These are phyloP conservation scores for Araneus ventricosus DNA, from an alignment of 1,140 invertebrate species.

Conservation along the genomic window DNA sequence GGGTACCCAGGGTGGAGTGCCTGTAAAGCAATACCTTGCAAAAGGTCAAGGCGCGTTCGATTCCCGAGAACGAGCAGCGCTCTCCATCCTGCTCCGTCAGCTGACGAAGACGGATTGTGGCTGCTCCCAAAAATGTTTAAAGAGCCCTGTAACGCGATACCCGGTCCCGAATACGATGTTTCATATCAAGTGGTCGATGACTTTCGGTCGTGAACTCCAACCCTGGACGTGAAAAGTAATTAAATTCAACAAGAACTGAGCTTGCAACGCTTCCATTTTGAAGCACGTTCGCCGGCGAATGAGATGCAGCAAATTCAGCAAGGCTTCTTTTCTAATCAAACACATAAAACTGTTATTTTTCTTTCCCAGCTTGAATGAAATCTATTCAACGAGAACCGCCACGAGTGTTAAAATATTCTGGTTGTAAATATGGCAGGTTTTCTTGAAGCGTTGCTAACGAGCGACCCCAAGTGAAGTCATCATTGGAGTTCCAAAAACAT, in stretches of 20 bases:
- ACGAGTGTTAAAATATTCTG: no score
- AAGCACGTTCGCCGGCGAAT: no score
- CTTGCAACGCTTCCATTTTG: background rate
- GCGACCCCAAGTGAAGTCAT: no score
- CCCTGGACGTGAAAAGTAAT: slow-evolving; percentile 15
- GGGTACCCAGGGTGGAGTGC: background rate
- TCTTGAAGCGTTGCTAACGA: no score
- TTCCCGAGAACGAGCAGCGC: background rate
- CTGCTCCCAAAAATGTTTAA: slow-evolving; percentile 14
- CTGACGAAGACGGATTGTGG: slow-evolving; percentile 9
- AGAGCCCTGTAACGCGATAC: background rate
- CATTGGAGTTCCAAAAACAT: no score
- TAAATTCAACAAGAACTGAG: background rate
- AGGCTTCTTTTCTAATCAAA: no score
- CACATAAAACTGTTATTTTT: no score
- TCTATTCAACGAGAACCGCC: no score
- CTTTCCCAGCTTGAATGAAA: no score
- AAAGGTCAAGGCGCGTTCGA: slow-evolving; percentile 1
- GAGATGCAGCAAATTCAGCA: no score
- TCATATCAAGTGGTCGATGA: slow-evolving; percentile 6
- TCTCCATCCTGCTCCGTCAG: background rate
- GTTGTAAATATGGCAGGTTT: no score
- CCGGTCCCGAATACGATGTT: background rate
- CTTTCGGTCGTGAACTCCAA: background rate
- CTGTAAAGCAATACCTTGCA: background rate